Conservation (phyloP, 1,140 invertebrate species). For the Habropoda laboriosa region DNA sequence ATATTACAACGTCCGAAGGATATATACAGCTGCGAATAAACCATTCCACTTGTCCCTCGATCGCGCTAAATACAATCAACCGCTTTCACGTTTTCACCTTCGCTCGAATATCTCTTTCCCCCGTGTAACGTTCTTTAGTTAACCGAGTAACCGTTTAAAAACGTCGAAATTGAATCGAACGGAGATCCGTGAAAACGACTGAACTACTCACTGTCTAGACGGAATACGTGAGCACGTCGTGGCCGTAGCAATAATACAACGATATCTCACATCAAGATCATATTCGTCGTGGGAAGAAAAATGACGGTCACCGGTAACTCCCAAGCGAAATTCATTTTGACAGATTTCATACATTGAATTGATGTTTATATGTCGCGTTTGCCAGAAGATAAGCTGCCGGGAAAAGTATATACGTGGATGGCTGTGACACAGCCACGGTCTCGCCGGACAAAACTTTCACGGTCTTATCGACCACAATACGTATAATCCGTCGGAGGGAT, state of each 20-base stretch:
- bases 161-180: too few relatives aligned
- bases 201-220: too few relatives aligned
- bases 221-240: slow-evolving; percentile 31
- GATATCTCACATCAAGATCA: slow-evolving; percentile 81
- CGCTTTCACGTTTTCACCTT: neutral
- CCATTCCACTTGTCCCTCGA: slow-evolving; percentile 7
- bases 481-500: slow-evolving; percentile 70
- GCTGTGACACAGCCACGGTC: neutral
- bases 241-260: slow-evolving; percentile 79
- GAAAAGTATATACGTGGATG: slow-evolving; percentile 48
- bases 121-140: too few relatives aligned
- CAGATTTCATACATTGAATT: slow-evolving; percentile 82
- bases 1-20: slow-evolving; percentile 20
- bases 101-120: neutral
- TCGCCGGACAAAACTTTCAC: slow-evolving; percentile 65
- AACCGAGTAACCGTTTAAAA: too few relatives aligned
- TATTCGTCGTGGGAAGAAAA: slow-evolving; percentile 79
- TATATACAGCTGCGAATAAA: slow-evolving; percentile 35
- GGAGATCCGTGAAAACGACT: neutral
- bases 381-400: slow-evolving; percentile 72
- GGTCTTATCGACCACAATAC: slow-evolving; percentile 56
- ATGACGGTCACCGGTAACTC: slow-evolving; percentile 76
- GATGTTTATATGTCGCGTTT: slow-evolving; percentile 79
- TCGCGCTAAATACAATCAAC: slow-evolving; percentile 18
- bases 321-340: slow-evolving; percentile 81